A percentile compares a stretch with the other conserved stretches of the same genome.
Conservation (phyloP, 1,140 invertebrate species). For the Mercenaria mercenaria region DNA sequence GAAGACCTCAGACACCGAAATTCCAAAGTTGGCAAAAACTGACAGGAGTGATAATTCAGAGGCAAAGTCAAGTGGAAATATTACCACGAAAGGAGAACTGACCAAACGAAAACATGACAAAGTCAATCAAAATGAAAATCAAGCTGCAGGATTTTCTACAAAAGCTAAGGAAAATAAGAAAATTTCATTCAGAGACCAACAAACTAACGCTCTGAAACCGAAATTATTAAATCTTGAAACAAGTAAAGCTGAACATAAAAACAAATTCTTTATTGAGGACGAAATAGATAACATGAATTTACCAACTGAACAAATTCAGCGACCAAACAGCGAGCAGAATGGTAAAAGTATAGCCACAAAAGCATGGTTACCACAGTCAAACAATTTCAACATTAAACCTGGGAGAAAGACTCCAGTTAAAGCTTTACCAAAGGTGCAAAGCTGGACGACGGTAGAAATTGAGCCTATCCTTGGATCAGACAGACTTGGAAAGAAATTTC, state of each 20-base stretch:
- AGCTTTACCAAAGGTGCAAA: background rate
- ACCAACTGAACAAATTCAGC: background rate
- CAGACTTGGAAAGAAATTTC: slow-evolving; percentile 52
- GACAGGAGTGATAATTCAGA: no score
- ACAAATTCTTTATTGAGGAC: slow-evolving; percentile 9
- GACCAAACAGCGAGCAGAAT: background rate
- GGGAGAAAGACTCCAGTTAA: slow-evolving; percentile 11
- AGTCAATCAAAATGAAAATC: no score
- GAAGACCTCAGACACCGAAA: no score
- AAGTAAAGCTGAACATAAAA: background rate
- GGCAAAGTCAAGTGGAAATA: no score
- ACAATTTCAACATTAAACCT: background rate
- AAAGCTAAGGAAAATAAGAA: background rate
- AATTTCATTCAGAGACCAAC: background rate
- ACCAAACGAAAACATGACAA: no score
- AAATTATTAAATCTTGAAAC: background rate
- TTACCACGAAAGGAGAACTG: no score
- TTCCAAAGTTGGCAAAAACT: no score
- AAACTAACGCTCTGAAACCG: background rate
- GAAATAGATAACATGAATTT: background rate
- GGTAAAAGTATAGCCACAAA: background rate
- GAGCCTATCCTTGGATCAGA: slow-evolving; percentile 47
- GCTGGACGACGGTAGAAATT: slow-evolving; percentile 16
- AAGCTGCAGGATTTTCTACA: no score
- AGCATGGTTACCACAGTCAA: background rate